These are phyloP conservation scores for Sterna hirundo DNA, from an alignment of 2,113 vertebrate genomes.

Conservation along the genomic window DNA sequence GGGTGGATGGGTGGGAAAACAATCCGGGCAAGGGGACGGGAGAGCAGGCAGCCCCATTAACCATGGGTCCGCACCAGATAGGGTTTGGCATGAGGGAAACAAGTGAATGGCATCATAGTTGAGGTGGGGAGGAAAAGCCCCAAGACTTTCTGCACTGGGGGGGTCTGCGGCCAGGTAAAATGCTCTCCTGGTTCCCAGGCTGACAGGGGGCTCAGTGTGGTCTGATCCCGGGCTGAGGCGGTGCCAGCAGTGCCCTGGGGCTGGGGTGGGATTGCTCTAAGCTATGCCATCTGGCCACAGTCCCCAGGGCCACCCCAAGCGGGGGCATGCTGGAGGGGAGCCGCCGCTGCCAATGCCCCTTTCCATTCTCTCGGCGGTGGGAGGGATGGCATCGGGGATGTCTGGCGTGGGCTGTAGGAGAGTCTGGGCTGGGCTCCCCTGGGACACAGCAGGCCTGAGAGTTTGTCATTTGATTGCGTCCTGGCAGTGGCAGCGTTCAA, in stretches of 20 bases:
- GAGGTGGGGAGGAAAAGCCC: background rate
- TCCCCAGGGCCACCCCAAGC: background rate
- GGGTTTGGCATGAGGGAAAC: background rate
- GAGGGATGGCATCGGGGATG: background rate
- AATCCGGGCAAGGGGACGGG: background rate
- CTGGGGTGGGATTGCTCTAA: background rate
- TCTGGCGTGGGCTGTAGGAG: background rate
- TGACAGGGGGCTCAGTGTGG: background rate
- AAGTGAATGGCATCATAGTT: fast-evolving
- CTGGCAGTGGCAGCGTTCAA: background rate
- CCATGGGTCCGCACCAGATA: fast-evolving
- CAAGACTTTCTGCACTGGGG: background rate
- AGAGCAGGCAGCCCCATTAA: background rate
- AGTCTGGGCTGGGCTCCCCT: background rate
- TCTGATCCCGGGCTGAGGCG: background rate
- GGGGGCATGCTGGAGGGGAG: background rate
- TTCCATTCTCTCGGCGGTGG: background rate
- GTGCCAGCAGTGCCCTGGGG: conserved; percentile 17
- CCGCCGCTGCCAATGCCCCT: background rate
- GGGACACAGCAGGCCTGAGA: background rate
- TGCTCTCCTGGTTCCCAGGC: background rate
- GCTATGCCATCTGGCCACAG: conserved; percentile 15
- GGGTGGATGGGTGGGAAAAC: background rate
- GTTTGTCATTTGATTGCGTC: fast-evolving
- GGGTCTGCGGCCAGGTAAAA: background rate